Evolutionary conservation across 1,140 invertebrate species (phyloP).

Genomic region (Aphelenchoides besseyi): DNA sequence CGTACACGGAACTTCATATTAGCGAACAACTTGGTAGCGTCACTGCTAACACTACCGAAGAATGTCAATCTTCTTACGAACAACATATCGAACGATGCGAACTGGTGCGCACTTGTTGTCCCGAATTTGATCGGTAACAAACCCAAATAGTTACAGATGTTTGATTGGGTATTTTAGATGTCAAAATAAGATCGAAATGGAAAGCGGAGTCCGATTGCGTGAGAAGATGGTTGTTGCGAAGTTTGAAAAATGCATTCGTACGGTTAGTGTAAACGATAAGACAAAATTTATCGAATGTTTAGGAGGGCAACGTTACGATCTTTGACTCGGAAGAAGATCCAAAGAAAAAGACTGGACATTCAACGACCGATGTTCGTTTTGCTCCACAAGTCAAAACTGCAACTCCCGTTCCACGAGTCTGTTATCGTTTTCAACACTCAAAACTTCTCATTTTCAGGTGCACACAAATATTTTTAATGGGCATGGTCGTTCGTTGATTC

Average conservation of each 20-base stretch:
- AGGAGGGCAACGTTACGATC: neutral
- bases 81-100: neutral
- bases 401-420: neutral
- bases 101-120: neutral
- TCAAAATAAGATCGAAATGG: neutral
- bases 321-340: neutral
- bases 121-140: neutral
- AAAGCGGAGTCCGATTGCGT: neutral
- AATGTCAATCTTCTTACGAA: neutral
- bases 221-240: neutral
- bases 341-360: neutral
- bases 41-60: neutral
- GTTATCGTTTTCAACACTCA: neutral
- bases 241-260: slow-evolving; percentile 3
- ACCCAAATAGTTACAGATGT: too few species aligned
- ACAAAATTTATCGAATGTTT: neutral
- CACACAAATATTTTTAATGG: neutral
- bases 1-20: neutral
- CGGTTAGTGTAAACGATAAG: neutral
- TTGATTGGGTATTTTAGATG: neutral
- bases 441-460: neutral
- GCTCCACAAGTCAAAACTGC: neutral
- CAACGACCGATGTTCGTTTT: neutral
- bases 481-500: neutral
- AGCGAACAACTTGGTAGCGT: neutral